These are phyloP conservation scores for Triops cancriformis DNA, from an alignment of 1,140 invertebrate species.

Conservation along the genomic window DNA sequence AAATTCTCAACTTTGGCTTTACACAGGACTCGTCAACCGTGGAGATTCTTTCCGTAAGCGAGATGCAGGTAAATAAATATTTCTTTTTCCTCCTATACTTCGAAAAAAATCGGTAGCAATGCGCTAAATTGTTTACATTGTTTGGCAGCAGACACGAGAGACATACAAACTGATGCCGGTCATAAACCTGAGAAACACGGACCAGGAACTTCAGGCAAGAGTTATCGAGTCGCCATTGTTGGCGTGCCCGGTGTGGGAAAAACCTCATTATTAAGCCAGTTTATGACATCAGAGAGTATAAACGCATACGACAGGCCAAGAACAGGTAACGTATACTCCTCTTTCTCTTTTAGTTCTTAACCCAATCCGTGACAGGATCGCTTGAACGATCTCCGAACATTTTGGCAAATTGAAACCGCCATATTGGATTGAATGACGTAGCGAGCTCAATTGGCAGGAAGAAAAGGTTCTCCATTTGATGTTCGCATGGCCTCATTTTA, in stretches of 20 bases:
- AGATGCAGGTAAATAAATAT: neutral
- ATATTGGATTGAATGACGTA: too few relatives aligned
- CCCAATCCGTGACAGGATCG: too few relatives aligned
- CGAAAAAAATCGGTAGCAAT: neutral
- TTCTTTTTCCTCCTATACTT: too few relatives aligned
- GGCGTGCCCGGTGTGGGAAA: constrained; percentile 82
- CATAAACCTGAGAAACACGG: constrained; percentile 1
- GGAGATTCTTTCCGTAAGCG: constrained; percentile 77
- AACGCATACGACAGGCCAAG: constrained; percentile 77
- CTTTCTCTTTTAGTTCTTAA: neutral
- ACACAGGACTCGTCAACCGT: constrained; percentile 72
- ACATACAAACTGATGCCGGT: neutral
- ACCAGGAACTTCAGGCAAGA: constrained; percentile 36
- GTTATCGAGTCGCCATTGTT: constrained; percentile 68
- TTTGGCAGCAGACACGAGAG: neutral
- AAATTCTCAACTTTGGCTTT: constrained; percentile 27
- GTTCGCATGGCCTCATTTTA: too few relatives aligned
- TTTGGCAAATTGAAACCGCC: too few relatives aligned
- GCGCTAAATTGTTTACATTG: neutral
- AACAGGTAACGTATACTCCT: constrained; percentile 40
- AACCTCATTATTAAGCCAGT: constrained; percentile 80
- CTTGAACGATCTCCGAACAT: too few relatives aligned
- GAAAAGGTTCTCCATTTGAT: too few relatives aligned
- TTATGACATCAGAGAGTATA: constrained; percentile 89
- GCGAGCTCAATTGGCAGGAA: too few relatives aligned